Evolutionary conservation across 2,797 vertebrate genomes (phyloP).

Genomic region (Cyprinella venusta): DNA sequence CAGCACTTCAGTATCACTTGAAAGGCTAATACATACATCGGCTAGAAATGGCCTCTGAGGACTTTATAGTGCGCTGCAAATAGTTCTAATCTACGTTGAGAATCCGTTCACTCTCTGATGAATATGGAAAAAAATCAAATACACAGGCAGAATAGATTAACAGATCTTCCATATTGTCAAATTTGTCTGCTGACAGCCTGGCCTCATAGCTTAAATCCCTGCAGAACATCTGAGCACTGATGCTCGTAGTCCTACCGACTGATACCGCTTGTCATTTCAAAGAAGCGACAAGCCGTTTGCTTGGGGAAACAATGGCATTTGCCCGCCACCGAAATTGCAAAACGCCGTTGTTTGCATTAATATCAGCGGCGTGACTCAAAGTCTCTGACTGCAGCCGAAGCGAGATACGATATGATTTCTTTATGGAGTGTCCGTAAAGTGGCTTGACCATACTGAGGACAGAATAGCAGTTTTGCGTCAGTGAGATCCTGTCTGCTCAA

Average conservation of each 20-base stretch:
- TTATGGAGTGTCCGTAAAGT: background rate
- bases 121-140: slow-evolving; percentile 9
- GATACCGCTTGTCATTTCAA: slow-evolving; percentile 17
- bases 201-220: slow-evolving; percentile 21
- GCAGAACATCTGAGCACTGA: slow-evolving; percentile 27
- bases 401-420: slow-evolving; percentile 11
- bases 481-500: slow-evolving; percentile 2
- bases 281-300: slow-evolving; percentile 31
- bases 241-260: slow-evolving; percentile 21
- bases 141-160: slow-evolving; percentile 27
- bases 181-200: slow-evolving; percentile 27
- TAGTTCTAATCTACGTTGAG: background rate
- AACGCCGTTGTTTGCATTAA: slow-evolving; percentile 21
- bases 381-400: background rate
- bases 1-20: background rate
- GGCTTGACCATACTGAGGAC: background rate
- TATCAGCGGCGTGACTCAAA: slow-evolving; percentile 12
- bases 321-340: slow-evolving; percentile 18
- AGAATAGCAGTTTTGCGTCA: slow-evolving; percentile 21
- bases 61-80: background rate
- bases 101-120: slow-evolving; percentile 12
- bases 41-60: slow-evolving; percentile 6
- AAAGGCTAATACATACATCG: background rate
- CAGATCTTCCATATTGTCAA: slow-evolving; percentile 35
- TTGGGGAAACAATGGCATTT: slow-evolving; percentile 35